Percentiles rank a stretch among this genome's conserved stretches.
Evolutionary conservation across 2,113 vertebrate genomes (phyloP).

Genomic region (Pollachius pollachius): DNA sequence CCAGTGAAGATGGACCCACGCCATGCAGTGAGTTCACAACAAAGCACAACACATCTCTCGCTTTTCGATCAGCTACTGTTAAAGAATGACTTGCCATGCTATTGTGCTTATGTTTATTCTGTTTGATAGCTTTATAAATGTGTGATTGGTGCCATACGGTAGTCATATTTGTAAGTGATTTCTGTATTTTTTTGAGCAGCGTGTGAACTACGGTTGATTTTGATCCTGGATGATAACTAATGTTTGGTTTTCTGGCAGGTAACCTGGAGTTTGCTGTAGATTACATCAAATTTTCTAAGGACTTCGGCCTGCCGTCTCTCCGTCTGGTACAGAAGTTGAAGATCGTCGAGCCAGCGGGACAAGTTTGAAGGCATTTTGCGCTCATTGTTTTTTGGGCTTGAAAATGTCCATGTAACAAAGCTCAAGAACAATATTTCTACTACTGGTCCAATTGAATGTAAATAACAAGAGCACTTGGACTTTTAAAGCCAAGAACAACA

Average conservation of each 20-base stretch:
- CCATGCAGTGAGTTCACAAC: too few species aligned
- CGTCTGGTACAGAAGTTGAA: conserved; percentile 9
- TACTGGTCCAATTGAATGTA: conserved; percentile 36
- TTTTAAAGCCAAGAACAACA: conserved; percentile 19
- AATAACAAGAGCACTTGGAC: conserved; percentile 18
- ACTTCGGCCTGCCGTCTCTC: conserved; percentile 20
- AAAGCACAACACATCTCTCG: too few species aligned
- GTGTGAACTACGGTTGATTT: too few species aligned
- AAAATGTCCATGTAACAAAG: conserved; percentile 9
- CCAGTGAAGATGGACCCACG: too few species aligned
- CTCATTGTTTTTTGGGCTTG: neutral
- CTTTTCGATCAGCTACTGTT: too few species aligned
- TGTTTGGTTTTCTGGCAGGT: conserved; percentile 28
- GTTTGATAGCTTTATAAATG: too few species aligned
- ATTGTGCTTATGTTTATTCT: too few species aligned
- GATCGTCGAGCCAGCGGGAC: conserved; percentile 11
- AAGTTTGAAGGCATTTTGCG: neutral
- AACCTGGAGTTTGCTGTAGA: conserved; percentile 33
- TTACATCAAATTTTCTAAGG: conserved; percentile 2
- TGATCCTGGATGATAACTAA: too few species aligned
- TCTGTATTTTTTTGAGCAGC: too few species aligned
- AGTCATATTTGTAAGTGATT: too few species aligned
- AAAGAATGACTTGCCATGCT: too few species aligned
- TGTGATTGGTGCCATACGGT: too few species aligned
- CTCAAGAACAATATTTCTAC: conserved; percentile 19